phyloP scores from a whole-genome alignment of 2,888 invertebrate genomes.

The Archips xylosteana region DNA sequence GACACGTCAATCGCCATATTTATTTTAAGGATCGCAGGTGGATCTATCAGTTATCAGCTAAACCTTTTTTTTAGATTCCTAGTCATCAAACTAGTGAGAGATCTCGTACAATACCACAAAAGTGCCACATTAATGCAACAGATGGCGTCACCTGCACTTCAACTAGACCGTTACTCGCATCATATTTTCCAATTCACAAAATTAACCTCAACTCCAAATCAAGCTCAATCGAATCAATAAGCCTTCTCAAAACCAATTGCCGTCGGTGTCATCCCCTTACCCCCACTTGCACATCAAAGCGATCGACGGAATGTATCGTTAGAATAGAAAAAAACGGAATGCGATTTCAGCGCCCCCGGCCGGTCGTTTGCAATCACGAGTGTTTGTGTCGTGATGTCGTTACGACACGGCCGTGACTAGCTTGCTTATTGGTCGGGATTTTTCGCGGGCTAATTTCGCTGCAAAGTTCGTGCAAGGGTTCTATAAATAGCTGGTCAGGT shows the following conservation, averaged over 20 bases:
- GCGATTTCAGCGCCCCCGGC: constrained; percentile 60
- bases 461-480: too few relatives aligned
- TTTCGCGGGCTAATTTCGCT: not conserved
- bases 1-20: too few relatives aligned
- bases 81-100: too few relatives aligned
- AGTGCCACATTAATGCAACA: too few relatives aligned
- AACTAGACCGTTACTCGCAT: not conserved
- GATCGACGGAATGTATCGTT: constrained; percentile 35
- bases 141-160: too few relatives aligned
- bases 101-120: too few relatives aligned
- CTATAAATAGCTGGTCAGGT: too few relatives aligned
- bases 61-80: too few relatives aligned
- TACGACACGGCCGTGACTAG: constrained; percentile 70
- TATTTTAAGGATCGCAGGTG: too few relatives aligned
- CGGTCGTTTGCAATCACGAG: constrained; percentile 65
- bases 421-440: constrained; percentile 55
- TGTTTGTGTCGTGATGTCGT: constrained; percentile 69
- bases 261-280: constrained; percentile 29
- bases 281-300: constrained; percentile 40
- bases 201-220: constrained; percentile 10
- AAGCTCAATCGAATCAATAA: constrained; percentile 9
- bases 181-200: not conserved
- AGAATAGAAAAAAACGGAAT: constrained; percentile 51
- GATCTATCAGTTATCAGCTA: too few relatives aligned
- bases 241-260: constrained; percentile 30